Evolutionary conservation across 1,140 invertebrate genomes (phyloP).

Genomic region (Pantala flavescens): DNA sequence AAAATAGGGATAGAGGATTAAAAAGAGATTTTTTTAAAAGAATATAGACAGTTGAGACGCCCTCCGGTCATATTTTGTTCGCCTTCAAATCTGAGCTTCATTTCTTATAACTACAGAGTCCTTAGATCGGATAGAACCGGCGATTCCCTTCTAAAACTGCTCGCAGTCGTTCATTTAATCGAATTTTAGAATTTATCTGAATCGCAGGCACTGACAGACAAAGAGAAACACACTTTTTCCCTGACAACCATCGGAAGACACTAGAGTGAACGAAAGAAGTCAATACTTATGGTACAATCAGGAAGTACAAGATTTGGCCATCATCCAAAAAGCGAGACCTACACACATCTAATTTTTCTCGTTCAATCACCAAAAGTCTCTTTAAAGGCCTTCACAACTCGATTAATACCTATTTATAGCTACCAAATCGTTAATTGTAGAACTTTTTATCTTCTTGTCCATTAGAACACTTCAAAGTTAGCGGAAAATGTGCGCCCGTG

Average conservation of each 20-base stretch:
- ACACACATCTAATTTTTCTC: too few relatives aligned
- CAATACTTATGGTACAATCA: neutral
- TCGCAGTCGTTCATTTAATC: too few relatives aligned
- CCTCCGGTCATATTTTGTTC: neutral
- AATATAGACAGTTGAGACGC: conserved; percentile 9
- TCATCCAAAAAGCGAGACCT: too few relatives aligned
- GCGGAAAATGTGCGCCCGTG: too few relatives aligned
- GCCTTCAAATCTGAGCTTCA: neutral
- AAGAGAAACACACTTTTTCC: conserved; percentile 9
- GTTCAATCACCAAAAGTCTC: too few relatives aligned
- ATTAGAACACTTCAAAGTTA: too few relatives aligned
- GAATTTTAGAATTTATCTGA: neutral
- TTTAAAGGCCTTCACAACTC: too few relatives aligned
- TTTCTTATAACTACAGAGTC: neutral
- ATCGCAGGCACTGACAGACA: neutral
- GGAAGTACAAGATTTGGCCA: neutral
- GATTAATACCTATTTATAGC: too few relatives aligned
- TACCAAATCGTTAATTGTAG: too few relatives aligned
- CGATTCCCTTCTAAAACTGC: neutral
- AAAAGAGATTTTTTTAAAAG: conserved; percentile 11
- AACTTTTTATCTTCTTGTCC: too few relatives aligned
- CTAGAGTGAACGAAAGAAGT: conserved; percentile 9
- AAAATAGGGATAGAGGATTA: neutral
- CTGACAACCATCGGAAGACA: conserved; percentile 2
- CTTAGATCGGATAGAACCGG: neutral